Evolutionary conservation across 1,140 invertebrate genomes (phyloP).

Genomic region (Pogonus chalceus): DNA sequence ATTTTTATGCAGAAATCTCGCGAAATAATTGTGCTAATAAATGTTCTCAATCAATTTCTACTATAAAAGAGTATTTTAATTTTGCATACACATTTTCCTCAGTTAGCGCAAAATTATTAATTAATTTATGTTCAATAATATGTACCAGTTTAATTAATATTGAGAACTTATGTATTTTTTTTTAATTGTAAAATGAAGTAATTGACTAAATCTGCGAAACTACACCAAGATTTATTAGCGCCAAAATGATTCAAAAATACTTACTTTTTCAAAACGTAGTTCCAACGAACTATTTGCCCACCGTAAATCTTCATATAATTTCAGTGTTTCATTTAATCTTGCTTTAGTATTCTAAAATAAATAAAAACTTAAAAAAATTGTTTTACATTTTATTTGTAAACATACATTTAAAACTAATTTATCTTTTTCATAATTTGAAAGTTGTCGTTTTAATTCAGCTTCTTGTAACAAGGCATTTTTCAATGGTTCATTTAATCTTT

Average conservation of each 20-base stretch:
- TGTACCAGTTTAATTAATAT: too few species aligned
- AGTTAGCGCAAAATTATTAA: too few species aligned
- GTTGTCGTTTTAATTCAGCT: constrained; percentile 56
- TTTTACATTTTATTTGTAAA: not conserved
- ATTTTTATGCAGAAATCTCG: too few species aligned
- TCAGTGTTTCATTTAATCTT: constrained; percentile 44
- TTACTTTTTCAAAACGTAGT: constrained; percentile 65
- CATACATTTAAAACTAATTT: constrained; percentile 48
- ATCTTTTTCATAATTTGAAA: constrained; percentile 74
- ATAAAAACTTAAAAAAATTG: constrained; percentile 1
- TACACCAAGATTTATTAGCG: not conserved
- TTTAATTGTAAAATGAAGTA: constrained; percentile 11
- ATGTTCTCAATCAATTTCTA: too few species aligned
- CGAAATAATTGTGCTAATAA: too few species aligned
- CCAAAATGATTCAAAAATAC: constrained; percentile 2
- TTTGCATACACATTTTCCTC: too few species aligned
- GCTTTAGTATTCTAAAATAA: constrained; percentile 53
- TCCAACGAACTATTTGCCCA: constrained; percentile 68
- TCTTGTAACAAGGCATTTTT: constrained; percentile 56
- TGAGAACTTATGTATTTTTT: too few species aligned
- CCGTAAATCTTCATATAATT: constrained; percentile 62
- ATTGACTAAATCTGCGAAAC: not conserved
- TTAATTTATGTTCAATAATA: too few species aligned
- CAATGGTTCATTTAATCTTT: constrained; percentile 57
- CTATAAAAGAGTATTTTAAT: too few species aligned